Percentiles rank a stretch among this genome's conserved stretches.
phyloP scores from a whole-genome alignment of 2,113 vertebrate species.

The Psilopsiagon aymara region DNA sequence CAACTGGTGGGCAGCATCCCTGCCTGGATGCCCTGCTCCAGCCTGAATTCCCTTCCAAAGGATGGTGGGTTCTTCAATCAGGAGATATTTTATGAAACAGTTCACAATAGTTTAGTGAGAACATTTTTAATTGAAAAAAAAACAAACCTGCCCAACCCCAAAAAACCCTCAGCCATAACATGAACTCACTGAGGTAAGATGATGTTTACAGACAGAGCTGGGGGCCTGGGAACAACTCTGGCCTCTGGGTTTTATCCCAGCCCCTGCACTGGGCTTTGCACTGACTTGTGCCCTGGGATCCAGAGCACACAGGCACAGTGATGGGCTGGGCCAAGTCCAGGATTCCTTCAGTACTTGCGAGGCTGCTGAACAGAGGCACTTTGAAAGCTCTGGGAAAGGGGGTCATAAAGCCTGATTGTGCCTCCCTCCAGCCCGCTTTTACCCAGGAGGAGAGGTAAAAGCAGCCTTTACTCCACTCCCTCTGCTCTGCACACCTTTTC shows the following conservation, averaged over 20 bases:
- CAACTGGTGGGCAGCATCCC: background rate
- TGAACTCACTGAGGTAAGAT: fast-evolving
- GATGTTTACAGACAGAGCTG: background rate
- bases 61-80: fast-evolving
- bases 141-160: fast-evolving
- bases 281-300: fast-evolving
- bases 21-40: background rate
- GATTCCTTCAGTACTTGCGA: background rate
- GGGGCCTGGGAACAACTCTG: background rate
- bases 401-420: fast-evolving
- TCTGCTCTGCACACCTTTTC: background rate
- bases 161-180: fast-evolving
- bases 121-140: background rate
- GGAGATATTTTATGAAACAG: background rate
- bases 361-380: background rate
- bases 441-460: background rate
- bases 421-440: background rate
- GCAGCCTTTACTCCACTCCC: background rate
- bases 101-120: background rate
- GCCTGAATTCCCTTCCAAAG: background rate
- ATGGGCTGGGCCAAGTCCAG: background rate
- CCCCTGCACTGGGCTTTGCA: background rate
- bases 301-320: background rate
- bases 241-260: fast-evolving
- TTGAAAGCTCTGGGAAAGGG: background rate